These are phyloP conservation scores for Pangasius larnaudii DNA, from an alignment of 2,797 vertebrate genomes.

Conservation along the genomic window DNA sequence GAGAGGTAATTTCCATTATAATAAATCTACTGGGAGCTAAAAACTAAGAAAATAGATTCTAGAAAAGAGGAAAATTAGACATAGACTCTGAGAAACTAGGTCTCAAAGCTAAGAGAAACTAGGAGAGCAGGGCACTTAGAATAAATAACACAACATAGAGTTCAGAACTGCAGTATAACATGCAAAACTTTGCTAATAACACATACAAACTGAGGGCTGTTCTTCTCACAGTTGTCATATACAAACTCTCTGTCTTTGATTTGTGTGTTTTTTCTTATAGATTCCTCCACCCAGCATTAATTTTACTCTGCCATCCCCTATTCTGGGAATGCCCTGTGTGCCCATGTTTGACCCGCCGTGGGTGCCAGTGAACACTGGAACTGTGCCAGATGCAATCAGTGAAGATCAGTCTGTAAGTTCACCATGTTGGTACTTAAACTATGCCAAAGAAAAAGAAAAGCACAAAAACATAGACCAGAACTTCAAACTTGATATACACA, in stretches of 20 bases:
- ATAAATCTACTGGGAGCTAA: neutral
- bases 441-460: neutral
- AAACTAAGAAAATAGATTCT: neutral
- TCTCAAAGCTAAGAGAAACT: neutral
- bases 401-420: constrained; percentile 97
- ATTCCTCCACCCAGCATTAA: constrained; percentile 99
- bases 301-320: constrained; percentile 97
- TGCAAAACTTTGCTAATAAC: neutral
- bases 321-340: constrained; percentile 97
- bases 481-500: neutral
- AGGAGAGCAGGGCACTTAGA: neutral
- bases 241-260: neutral
- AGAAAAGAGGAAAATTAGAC: neutral
- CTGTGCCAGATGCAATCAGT: constrained; percentile 96
- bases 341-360: constrained; percentile 99
- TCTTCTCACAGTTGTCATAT: neutral
- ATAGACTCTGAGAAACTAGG: neutral
- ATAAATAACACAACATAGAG: neutral
- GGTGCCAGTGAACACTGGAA: constrained; percentile 95
- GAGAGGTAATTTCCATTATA: neutral
- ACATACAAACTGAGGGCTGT: neutral
- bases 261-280: constrained; percentile 68
- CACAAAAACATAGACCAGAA: neutral
- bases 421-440: neutral
- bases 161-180: neutral